Percentiles rank a stretch among this genome's conserved stretches.
phyloP scores from a whole-genome alignment of 2,888 invertebrate genomes.

The Pandemis corylana region DNA sequence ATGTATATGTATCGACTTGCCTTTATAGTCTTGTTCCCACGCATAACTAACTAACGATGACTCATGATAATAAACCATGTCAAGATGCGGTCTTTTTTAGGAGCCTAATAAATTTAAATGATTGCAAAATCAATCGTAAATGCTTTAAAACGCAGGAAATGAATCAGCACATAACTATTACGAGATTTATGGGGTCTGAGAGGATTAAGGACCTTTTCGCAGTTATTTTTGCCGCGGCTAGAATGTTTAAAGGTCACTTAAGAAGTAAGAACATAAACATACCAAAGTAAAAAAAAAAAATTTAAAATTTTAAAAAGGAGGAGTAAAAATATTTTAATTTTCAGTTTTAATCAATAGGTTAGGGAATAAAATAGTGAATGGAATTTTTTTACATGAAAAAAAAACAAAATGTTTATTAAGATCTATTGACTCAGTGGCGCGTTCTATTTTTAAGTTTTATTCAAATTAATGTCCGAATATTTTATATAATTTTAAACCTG shows the following conservation, averaged over 20 bases:
- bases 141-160: slow-evolving; percentile 20
- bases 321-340: too few species aligned
- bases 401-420: too few species aligned
- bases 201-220: not conserved
- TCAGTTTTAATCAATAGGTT: too few species aligned
- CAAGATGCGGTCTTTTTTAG: slow-evolving; percentile 23
- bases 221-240: not conserved
- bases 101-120: slow-evolving; percentile 31
- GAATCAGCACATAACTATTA: slow-evolving; percentile 22
- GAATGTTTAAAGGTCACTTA: not conserved
- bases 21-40: not conserved
- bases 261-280: not conserved
- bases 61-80: slow-evolving; percentile 14
- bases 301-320: too few species aligned
- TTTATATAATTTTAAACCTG: too few species aligned
- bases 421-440: too few species aligned
- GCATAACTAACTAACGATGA: slow-evolving; percentile 13
- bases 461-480: too few species aligned
- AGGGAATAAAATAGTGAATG: too few species aligned
- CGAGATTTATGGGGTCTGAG: slow-evolving; percentile 20
- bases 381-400: too few species aligned
- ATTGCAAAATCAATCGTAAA: slow-evolving; percentile 35
- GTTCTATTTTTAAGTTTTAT: too few species aligned
- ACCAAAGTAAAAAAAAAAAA: too few species aligned
- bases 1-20: too few species aligned